Evolutionary conservation across 2,797 vertebrate genomes (phyloP).

Genomic region (Epinephelus awoara): DNA sequence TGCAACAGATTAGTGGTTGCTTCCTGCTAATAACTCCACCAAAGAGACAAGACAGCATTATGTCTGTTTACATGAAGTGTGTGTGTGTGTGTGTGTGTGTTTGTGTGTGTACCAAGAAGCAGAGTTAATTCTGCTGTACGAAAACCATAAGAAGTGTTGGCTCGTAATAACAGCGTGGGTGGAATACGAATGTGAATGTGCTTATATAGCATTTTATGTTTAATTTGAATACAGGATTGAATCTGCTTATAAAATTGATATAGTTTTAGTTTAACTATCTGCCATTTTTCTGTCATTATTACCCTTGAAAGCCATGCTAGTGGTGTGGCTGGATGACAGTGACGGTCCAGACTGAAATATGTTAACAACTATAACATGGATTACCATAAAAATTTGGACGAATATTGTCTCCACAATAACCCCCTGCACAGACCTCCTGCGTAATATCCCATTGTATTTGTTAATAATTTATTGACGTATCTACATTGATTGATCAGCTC

Average conservation of each 20-base stretch:
- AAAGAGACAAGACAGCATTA: conserved; percentile 30
- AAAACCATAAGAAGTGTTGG: conserved; percentile 33
- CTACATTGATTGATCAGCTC: too few relatives aligned
- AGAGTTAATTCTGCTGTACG: conserved; percentile 30
- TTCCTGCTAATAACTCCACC: conserved; percentile 53
- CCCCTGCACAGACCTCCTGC: too few relatives aligned
- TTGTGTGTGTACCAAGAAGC: conserved; percentile 1
- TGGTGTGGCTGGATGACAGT: too few relatives aligned
- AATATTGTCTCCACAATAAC: too few relatives aligned
- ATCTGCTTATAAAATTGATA: not conserved
- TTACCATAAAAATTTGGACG: too few relatives aligned
- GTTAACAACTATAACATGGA: too few relatives aligned
- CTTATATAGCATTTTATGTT: not conserved
- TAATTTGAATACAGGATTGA: conserved; percentile 9
- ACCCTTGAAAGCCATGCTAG: too few relatives aligned
- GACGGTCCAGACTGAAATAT: too few relatives aligned
- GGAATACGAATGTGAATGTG: not conserved
- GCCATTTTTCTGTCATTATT: too few relatives aligned
- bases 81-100: not conserved
- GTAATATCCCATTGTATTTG: too few relatives aligned
- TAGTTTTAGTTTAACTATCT: not conserved
- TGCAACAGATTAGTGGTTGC: conserved; percentile 62
- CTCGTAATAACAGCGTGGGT: conserved; percentile 11
- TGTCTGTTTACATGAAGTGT: conserved; percentile 18
- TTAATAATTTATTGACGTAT: too few relatives aligned